These are phyloP conservation scores for Octopus bimaculoides DNA, from an alignment of 1,140 invertebrate genomes.

Conservation along the genomic window DNA sequence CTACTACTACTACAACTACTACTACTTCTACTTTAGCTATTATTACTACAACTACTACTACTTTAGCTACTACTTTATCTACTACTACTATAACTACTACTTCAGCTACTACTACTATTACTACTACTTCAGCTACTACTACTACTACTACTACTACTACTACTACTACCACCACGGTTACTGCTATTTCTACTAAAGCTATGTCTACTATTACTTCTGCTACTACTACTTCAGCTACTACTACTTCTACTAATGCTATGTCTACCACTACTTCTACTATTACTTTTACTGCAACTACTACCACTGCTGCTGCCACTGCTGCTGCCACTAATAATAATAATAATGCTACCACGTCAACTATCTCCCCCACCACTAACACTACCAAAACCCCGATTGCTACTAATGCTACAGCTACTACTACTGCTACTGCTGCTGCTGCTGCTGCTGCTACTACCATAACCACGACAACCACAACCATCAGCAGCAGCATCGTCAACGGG, in stretches of 20 bases:
- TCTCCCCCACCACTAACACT: neutral
- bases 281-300: neutral
- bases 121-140: constrained; percentile 1
- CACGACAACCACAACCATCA: neutral
- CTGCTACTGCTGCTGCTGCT: constrained; percentile 1
- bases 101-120: neutral
- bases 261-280: neutral
- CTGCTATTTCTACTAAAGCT: neutral
- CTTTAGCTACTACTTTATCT: neutral
- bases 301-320: neutral
- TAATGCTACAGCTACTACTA: neutral
- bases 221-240: neutral
- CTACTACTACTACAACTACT: constrained; percentile 1
- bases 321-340: neutral
- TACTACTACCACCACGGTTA: neutral
- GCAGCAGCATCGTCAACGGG: neutral
- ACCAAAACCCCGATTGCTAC: neutral
- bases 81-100: neutral
- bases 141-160: constrained; percentile 7
- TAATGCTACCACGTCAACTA: neutral
- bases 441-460: neutral
- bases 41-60: neutral
- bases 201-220: neutral
- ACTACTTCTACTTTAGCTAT: neutral
- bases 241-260: neutral